Evolutionary conservation across 2,888 invertebrate species (phyloP).

Genomic region (Glaucopsyche alexis): DNA sequence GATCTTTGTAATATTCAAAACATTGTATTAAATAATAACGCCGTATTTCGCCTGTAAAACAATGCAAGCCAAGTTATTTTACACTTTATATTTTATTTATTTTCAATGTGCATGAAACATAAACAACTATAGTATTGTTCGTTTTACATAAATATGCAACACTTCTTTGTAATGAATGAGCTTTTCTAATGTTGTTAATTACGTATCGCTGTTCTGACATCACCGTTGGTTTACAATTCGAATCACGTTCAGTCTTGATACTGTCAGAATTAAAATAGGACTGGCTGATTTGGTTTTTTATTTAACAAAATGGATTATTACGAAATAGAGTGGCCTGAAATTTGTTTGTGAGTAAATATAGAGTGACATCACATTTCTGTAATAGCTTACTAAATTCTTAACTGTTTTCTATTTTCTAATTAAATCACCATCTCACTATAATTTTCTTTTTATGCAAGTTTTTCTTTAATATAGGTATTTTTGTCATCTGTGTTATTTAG

Average conservation of each 20-base stretch:
- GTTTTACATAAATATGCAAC: not conserved
- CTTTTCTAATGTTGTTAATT: conserved; percentile 56
- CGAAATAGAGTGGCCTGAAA: not conserved
- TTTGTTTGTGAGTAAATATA: conserved; percentile 11
- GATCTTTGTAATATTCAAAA: too few relatives aligned
- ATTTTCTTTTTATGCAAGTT: not conserved
- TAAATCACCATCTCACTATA: not conserved
- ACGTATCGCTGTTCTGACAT: conserved; percentile 60
- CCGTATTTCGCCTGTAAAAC: too few relatives aligned
- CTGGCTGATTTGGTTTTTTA: conserved; percentile 40
- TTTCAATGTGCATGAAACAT: not conserved
- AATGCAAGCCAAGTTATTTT: too few relatives aligned
- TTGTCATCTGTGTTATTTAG: not conserved
- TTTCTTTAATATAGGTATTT: not conserved
- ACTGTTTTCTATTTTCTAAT: not conserved
- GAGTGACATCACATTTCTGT: not conserved
- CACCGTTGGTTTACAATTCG: conserved; percentile 60
- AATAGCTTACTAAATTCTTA: not conserved
- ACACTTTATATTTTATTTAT: too few relatives aligned
- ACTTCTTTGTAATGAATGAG: conserved; percentile 35
- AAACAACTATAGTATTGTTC: not conserved
- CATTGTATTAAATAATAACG: too few relatives aligned
- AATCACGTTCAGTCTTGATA: conserved; percentile 52
- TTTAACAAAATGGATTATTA: not conserved
- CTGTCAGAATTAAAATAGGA: conserved; percentile 51